Conservation (phyloP, 2,113 vertebrate genomes). For the Silurus glanis region DNA sequence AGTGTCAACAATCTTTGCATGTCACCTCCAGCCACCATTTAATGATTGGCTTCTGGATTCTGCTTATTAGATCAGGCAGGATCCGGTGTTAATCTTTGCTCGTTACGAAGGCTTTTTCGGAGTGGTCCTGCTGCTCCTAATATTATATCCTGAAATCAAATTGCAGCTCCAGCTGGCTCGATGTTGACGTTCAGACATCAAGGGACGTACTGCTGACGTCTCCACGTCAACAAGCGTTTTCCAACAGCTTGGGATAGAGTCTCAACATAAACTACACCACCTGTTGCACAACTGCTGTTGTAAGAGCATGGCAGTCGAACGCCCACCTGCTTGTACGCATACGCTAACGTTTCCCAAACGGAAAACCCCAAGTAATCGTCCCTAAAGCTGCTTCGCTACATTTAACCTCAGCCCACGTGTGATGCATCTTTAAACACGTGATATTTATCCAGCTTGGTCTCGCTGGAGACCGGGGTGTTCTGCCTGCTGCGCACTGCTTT, state of each 20-base stretch:
- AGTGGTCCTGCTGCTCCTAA: background rate
- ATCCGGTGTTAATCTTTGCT: background rate
- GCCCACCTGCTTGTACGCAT: background rate
- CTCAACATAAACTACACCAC: background rate
- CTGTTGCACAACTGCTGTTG: background rate
- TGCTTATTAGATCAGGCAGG: background rate
- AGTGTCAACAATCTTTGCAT: background rate
- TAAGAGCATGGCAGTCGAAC: background rate
- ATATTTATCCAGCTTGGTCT: background rate
- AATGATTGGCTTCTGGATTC: background rate
- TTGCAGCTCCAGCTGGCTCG: slow-evolving; percentile 14
- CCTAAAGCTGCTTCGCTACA: no score
- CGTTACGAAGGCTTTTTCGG: background rate
- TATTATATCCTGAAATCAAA: slow-evolving; percentile 3
- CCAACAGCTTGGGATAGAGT: background rate
- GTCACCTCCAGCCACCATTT: background rate
- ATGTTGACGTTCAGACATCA: background rate
- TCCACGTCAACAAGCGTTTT: background rate
- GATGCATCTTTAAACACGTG: background rate
- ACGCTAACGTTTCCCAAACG: background rate
- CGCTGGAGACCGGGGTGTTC: slow-evolving; percentile 36
- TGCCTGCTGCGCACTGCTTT: background rate
- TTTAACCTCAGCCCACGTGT: background rate
- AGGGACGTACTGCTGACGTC: background rate
- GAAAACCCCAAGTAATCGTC: background rate